These are phyloP conservation scores for Allophyes oxyacanthae DNA, from an alignment of 2,888 invertebrate genomes.

Conservation along the genomic window DNA sequence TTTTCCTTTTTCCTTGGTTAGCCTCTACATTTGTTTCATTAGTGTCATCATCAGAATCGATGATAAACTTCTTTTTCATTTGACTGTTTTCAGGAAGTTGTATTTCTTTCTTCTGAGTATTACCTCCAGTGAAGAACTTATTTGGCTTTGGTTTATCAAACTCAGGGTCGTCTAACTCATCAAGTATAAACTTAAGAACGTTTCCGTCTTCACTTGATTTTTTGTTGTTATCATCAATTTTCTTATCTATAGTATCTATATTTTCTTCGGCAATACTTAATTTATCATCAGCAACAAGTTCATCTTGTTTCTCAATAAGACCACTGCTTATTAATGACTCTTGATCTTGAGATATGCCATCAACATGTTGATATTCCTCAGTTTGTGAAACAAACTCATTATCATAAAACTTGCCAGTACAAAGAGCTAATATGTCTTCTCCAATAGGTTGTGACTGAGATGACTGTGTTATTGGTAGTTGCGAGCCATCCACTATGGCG, in stretches of 20 bases:
- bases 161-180: constrained; percentile 78
- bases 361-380: constrained; percentile 44
- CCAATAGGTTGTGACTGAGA: constrained; percentile 78
- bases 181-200: constrained; percentile 75
- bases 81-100: constrained; percentile 47
- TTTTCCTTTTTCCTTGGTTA: constrained; percentile 69
- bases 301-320: constrained; percentile 30
- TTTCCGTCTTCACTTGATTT: constrained; percentile 38
- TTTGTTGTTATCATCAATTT: constrained; percentile 15
- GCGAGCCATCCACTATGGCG: constrained; percentile 87
- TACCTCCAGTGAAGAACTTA: constrained; percentile 70
- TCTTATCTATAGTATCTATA: constrained; percentile 2
- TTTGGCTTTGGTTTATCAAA: constrained; percentile 70
- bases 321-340: constrained; percentile 36
- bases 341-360: constrained; percentile 49
- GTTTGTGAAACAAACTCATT: constrained; percentile 75
- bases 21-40: constrained; percentile 51
- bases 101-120: constrained; percentile 49
- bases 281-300: constrained; percentile 18
- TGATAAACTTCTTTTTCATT: constrained; percentile 76
- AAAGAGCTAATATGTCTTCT: constrained; percentile 86
- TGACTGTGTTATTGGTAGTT: constrained; percentile 68
- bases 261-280: neutral
- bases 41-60: constrained; percentile 82
- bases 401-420: constrained; percentile 89